phyloP scores from a whole-genome alignment of 2,797 vertebrate species.

The Anableps anableps region DNA sequence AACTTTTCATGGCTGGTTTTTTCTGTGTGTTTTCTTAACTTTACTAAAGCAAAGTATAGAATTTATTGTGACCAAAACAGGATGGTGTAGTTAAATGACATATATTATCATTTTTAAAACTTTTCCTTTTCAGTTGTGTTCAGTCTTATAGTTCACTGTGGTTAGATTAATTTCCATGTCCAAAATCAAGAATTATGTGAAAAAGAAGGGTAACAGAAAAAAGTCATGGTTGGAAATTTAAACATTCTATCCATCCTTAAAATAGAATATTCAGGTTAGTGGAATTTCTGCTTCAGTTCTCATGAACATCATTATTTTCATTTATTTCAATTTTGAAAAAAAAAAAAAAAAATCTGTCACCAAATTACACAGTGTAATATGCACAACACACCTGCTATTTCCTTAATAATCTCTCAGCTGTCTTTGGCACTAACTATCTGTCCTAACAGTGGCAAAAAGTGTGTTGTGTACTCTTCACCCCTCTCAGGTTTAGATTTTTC shows the following conservation, averaged over 20 bases:
- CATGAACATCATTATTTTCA: neutral
- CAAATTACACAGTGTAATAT: neutral
- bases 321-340: neutral
- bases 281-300: neutral
- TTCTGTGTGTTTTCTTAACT: slow-evolving; percentile 28
- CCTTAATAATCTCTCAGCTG: neutral
- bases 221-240: neutral
- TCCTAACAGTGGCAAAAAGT: neutral
- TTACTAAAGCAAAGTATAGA: slow-evolving; percentile 19
- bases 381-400: neutral
- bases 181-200: neutral
- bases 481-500: neutral
- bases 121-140: neutral
- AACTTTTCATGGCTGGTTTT: slow-evolving; percentile 59
- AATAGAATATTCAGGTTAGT: neutral
- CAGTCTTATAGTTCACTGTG: neutral
- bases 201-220: neutral
- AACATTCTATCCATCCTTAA: neutral
- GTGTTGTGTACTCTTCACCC: neutral
- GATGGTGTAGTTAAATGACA: slow-evolving; percentile 11
- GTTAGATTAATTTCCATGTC: neutral
- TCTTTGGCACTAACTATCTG: too few species aligned
- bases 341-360: neutral
- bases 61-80: slow-evolving; percentile 34
- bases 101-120: neutral